Evolutionary conservation across 2,888 invertebrate species (phyloP), one percentile per base, ranked within the genome.

Genomic region (Apoda limacodes): DNA sequence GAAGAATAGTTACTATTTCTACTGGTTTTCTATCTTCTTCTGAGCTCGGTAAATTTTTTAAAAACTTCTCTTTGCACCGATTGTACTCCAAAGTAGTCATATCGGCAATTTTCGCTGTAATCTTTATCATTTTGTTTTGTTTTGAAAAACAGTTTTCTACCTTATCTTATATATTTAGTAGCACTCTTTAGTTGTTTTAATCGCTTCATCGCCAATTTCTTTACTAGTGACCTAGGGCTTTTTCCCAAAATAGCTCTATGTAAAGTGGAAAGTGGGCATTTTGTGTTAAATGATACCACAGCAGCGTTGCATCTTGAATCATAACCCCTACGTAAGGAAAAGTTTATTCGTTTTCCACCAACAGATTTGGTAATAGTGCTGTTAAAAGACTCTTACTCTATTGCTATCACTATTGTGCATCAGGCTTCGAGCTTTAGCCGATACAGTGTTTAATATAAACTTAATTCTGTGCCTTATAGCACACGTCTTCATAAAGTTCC

Each of bases 1-100:
- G 37, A 5, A 39, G 15, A 13, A 40, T 23, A 2, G 42, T 43
- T 9, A 13, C 9, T 25, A 11, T 28, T 30, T 40, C 26, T 2
- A 40, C 36, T 24, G 9, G 5, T 10, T 22, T 3, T 20, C 34
- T 34, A 28, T 37, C 31, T 11, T 33, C 11, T 3, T 25, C 19
- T 3, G 27, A 21, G 31, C 27, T 34, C 1, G 28, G 11, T 9
- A 33, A 22, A 30, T 30, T 17, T 24, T 26, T 10, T 9, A 33
- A 9, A 22, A 30, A 33, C 10, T 12, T 19, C 22, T 15, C 3
- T 25, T 37, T 21, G 10, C 13, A 11, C 13, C 5, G 9, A 19
- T 26, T 19, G 6, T 11, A 25, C 4, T 20, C 22, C 6, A 7
- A 15, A 7, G 5, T 7, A 5, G 23, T n/a, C 28, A 31, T 28